phyloP scores from a whole-genome alignment of 2,113 vertebrate genomes.

The Dasyurus viverrinus region DNA sequence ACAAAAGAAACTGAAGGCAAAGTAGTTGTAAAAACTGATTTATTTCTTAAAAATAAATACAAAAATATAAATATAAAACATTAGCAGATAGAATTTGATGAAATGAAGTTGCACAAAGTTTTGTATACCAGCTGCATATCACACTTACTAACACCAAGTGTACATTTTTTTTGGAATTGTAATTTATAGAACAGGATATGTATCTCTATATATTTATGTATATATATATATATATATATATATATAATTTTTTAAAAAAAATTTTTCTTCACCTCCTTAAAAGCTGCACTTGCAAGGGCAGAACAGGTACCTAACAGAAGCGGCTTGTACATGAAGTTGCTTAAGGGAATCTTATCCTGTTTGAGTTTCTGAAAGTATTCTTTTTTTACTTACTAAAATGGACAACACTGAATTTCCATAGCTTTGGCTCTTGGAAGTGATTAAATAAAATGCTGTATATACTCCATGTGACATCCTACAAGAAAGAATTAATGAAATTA shows the following conservation, averaged over 20 bases:
- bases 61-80: constrained; percentile 99
- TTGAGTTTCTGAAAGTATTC: constrained; percentile 81
- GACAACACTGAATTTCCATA: constrained; percentile 86
- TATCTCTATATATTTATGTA: background rate
- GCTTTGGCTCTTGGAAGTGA: constrained; percentile 87
- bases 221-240: background rate
- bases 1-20: constrained; percentile 70
- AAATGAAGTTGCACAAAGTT: constrained; percentile 89
- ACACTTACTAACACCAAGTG: constrained; percentile 89
- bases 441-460: constrained; percentile 85
- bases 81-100: constrained; percentile 92
- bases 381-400: constrained; percentile 85
- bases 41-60: constrained; percentile 99
- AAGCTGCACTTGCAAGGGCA: constrained; percentile 84
- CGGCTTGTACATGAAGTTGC: constrained; percentile 79
- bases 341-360: constrained; percentile 80
- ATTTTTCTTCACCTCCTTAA: constrained; percentile 77
- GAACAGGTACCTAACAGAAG: constrained; percentile 82
- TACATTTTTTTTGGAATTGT: constrained; percentile 81
- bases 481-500: constrained; percentile 84
- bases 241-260: background rate
- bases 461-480: constrained; percentile 84
- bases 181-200: constrained; percentile 87
- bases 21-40: constrained; percentile 90
- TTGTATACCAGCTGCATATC: constrained; percentile 88